These are phyloP conservation scores for Peromyscus californicus DNA, from an alignment of 2,113 vertebrate species.

Conservation along the genomic window DNA sequence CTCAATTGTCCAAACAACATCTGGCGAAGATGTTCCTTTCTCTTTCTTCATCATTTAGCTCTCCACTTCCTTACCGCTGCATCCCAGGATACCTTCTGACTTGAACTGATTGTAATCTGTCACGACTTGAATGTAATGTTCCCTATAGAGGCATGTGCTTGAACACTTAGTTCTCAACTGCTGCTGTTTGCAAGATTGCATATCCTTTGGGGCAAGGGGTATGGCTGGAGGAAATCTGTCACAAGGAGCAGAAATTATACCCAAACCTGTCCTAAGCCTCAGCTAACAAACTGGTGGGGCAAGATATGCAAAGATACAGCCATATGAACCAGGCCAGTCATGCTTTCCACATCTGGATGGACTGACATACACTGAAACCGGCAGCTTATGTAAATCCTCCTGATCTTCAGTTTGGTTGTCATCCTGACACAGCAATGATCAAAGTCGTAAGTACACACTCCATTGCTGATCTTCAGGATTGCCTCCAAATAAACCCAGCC, in stretches of 20 bases:
- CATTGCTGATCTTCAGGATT: neutral
- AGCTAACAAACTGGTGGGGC: neutral
- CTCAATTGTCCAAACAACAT: neutral
- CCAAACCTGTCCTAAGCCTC: neutral
- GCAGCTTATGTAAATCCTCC: neutral
- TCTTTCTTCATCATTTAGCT: rapidly evolving
- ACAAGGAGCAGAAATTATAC: neutral
- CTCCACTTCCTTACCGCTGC: neutral
- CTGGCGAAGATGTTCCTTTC: neutral
- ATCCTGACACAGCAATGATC: neutral
- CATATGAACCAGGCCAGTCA: neutral
- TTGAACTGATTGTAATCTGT: neutral
- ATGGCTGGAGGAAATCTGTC: neutral
- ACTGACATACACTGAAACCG: neutral
- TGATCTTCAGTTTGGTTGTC: neutral
- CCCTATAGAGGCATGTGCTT: neutral
- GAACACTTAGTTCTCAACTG: neutral
- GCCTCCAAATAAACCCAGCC: neutral
- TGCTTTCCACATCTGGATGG: neutral
- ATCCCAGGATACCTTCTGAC: neutral
- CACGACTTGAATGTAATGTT: neutral
- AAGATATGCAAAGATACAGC: neutral
- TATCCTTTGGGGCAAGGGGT: neutral
- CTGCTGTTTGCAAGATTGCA: neutral
- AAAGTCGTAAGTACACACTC: neutral